A percentile compares a stretch with the other conserved stretches of the same genome.
Conservation (phyloP, 2,113 vertebrate genomes). For the Tragelaphus buxtoni region DNA sequence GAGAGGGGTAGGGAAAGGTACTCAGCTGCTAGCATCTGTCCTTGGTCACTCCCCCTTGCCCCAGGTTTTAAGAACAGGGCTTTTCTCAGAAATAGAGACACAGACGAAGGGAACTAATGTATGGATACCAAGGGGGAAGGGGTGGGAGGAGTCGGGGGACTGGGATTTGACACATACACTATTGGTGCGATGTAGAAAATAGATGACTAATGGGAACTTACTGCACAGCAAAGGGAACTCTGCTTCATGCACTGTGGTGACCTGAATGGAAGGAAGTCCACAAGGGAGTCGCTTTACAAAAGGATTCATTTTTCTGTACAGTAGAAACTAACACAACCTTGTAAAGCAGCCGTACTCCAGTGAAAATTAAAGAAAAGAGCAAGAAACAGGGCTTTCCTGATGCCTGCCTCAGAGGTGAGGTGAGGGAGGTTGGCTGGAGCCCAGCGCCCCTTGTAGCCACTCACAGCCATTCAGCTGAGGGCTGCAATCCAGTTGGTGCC, state of each 20-base stretch:
- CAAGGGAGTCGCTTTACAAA: not conserved
- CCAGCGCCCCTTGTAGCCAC: not conserved
- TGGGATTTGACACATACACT: not conserved
- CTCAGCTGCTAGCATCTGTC: not conserved
- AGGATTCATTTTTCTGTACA: not conserved
- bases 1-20: not conserved
- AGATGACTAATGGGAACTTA: not conserved
- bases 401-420: not conserved
- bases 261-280: not conserved
- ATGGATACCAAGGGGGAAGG: not conserved
- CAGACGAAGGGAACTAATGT: not conserved
- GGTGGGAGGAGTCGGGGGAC: not conserved
- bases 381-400: not conserved
- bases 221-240: not conserved
- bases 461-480: not conserved
- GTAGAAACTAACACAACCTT: not conserved
- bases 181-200: not conserved
- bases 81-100: not conserved
- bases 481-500: not conserved
- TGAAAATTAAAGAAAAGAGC: not conserved
- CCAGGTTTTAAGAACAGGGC: not conserved
- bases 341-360: not conserved
- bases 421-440: not conserved
- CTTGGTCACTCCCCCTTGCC: rapidly evolving
- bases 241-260: not conserved